phyloP scores from a whole-genome alignment of 2,888 invertebrate genomes.

The Tinea pellionella region DNA sequence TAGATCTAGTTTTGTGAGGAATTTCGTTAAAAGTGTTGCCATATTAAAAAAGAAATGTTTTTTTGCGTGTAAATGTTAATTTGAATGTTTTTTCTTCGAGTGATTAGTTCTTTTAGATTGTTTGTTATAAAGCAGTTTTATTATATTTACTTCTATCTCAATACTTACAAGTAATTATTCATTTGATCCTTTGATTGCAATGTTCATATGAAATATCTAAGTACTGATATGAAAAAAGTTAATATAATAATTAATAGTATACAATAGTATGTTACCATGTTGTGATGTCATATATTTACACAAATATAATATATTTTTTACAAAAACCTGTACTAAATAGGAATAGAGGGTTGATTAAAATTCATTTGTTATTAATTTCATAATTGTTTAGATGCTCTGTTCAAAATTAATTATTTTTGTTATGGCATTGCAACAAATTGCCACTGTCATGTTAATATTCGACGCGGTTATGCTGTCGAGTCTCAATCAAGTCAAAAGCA shows the following conservation, averaged over 20 bases:
- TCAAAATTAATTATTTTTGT: no score
- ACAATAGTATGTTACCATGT: conserved; percentile 58
- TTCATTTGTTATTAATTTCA: no score
- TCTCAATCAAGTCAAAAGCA: no score
- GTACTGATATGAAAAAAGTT: no score
- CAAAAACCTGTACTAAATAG: conserved; percentile 30
- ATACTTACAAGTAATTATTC: no score
- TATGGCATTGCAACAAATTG: no score
- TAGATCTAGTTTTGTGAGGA: not conserved
- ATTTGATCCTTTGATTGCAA: not conserved
- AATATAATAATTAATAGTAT: no score
- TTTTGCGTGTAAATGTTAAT: conserved; percentile 57
- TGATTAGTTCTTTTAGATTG: conserved; percentile 36
- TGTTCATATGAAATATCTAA: not conserved
- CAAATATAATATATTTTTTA: conserved; percentile 45
- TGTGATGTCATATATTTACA: conserved; percentile 32
- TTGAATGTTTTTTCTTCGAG: conserved; percentile 36
- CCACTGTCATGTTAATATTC: no score
- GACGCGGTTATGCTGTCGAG: no score
- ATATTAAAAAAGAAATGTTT: conserved; percentile 64
- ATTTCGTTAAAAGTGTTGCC: conserved; percentile 64
- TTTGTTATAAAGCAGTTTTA: not conserved
- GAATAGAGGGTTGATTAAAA: not conserved
- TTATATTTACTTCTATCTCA: not conserved
- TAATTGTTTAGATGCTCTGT: not conserved